Conservation (phyloP, 2,113 vertebrate genomes). For the Girardinichthys multiradiatus region DNA sequence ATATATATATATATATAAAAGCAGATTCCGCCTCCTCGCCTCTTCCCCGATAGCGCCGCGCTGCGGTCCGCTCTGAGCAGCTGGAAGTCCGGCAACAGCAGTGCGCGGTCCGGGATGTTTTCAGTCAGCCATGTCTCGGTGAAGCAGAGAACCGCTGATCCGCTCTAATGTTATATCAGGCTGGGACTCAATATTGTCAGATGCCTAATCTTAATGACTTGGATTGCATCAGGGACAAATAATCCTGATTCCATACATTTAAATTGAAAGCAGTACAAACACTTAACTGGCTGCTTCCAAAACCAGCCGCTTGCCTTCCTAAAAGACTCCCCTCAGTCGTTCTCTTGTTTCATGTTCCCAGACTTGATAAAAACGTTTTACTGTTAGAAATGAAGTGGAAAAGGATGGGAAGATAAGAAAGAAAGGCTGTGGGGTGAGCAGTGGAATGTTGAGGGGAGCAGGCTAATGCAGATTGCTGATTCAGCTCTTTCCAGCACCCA, state of each 20-base stretch:
- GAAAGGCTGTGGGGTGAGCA: background rate
- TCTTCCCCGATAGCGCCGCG: too few relatives aligned
- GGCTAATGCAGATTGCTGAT: slow-evolving; percentile 59
- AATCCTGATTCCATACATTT: background rate
- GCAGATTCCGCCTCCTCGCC: too few relatives aligned
- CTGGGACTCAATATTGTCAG: too few relatives aligned
- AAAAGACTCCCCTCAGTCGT: slow-evolving; percentile 3
- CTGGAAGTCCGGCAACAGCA: too few relatives aligned
- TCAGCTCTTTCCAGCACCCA: slow-evolving; percentile 59
- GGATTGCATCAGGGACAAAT: background rate
- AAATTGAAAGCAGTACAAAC: background rate
- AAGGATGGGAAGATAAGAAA: slow-evolving; percentile 57
- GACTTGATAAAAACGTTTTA: slow-evolving; percentile 38
- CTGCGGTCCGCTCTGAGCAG: too few relatives aligned
- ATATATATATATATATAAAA: too few relatives aligned
- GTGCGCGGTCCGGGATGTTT: too few relatives aligned
- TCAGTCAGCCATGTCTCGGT: too few relatives aligned
- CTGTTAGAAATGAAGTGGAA: slow-evolving; percentile 26
- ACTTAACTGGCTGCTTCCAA: background rate
- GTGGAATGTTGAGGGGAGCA: background rate
- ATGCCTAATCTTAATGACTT: background rate
- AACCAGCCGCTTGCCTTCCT: background rate
- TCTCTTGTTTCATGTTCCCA: slow-evolving; percentile 50
- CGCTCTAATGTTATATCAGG: too few relatives aligned
- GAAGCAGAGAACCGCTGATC: too few relatives aligned